These are phyloP conservation scores for Pluvianellus socialis DNA, from an alignment of 2,113 vertebrate species.

Conservation along the genomic window DNA sequence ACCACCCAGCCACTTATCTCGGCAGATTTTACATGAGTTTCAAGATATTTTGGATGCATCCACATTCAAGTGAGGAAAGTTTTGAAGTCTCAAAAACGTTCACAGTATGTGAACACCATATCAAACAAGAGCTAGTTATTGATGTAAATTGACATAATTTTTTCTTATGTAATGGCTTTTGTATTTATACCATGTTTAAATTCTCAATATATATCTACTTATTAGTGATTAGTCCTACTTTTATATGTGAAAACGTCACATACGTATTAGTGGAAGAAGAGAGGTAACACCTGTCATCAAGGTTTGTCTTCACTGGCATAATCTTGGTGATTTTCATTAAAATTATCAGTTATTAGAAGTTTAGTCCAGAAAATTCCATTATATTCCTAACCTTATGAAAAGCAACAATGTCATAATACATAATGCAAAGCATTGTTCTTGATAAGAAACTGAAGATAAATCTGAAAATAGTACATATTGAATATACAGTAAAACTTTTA, in stretches of 20 bases:
- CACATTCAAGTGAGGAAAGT: neutral
- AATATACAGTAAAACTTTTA: conserved; percentile 29
- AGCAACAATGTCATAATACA: conserved; percentile 44
- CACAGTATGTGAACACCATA: neutral
- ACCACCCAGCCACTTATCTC: neutral
- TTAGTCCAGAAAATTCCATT: conserved; percentile 47
- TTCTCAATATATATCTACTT: neutral
- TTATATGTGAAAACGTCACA: neutral
- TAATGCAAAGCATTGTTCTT: conserved; percentile 4
- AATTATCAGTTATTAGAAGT: conserved; percentile 57
- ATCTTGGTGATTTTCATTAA: conserved; percentile 43
- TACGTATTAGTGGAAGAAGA: neutral
- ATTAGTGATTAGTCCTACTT: neutral
- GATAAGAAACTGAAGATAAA: conserved; percentile 64
- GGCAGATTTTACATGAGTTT: neutral
- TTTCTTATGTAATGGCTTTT: neutral
- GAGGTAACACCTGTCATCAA: neutral
- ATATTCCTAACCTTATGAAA: conserved; percentile 41
- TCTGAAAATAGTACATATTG: conserved; percentile 25
- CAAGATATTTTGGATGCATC: neutral
- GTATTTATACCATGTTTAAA: neutral
- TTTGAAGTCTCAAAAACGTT: neutral
- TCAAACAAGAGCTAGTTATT: neutral
- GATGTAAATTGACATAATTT: neutral
- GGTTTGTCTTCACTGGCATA: neutral